Evolutionary conservation across 2,797 vertebrate species (phyloP), one percentile per base, ranked within the genome.

Genomic region (Sebastes nivosus): DNA sequence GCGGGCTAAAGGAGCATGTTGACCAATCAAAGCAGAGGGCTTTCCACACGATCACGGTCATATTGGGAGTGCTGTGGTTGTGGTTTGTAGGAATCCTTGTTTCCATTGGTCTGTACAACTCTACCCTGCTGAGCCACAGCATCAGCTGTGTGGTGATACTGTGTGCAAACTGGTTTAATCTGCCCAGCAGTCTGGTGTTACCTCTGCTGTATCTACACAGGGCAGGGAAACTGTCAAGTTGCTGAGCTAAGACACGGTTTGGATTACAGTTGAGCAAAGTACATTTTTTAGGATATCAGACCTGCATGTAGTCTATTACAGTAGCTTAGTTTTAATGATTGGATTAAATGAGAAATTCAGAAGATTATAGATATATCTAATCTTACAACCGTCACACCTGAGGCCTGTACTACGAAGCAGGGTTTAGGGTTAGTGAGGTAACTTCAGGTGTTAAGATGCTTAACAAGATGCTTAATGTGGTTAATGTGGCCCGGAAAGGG

Each of bases 1-100:
- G 18, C 1, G 2, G 11, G 5, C 58, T 55, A 10, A 29, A n/a
- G 18, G 30, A 24, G 9, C 38, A 12, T 2, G 67, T 36, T 0
- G 66, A 80, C 70, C 73, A 54, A 22, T 9, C 57, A 22, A 82
- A 82, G 61, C 50, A 10, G 6, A 81, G 50, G 3, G 83, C 75
- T 4, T 79, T 85, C 25, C 3, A 10, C 34, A 61, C 38, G 3
- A 30, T 78, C 5, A 20, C 4, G 5, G 70, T 69, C 18, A 82
- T 82, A 64, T 2, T 24, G 10, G 79, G 20, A 18, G 8, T 54
- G 36, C 22, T 81, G 38, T 16, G 18, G 10, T 34, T 71, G 50
- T 66, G 54, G 38, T 65, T 72, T 32, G 46, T 3, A 4, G 68
- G 42, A 30, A 2, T 36, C 3, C 1, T 72, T 29, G 5, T 57